These are phyloP conservation scores for Seira sanloemensis DNA, from an alignment of 2,888 invertebrate species.

Conservation along the genomic window DNA sequence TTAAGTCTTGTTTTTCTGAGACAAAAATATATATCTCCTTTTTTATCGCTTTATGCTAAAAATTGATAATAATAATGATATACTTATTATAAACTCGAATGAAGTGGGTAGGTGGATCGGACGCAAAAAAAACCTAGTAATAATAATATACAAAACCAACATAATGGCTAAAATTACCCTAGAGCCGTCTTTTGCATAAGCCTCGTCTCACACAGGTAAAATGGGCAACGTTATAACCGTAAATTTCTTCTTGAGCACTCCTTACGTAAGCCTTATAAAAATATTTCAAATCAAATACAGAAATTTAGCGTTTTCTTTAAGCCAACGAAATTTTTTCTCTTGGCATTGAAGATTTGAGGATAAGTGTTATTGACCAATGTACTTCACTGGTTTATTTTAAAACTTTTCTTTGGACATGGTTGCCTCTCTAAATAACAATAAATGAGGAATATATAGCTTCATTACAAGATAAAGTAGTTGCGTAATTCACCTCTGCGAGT, in stretches of 20 bases:
- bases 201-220: background rate
- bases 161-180: background rate
- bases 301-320: no score
- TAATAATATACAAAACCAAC: background rate
- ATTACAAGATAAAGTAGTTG: no score
- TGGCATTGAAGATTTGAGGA: no score
- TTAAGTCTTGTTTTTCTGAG: background rate
- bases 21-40: background rate
- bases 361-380: no score
- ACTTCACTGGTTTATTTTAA: no score
- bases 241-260: no score
- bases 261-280: no score
- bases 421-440: no score
- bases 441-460: no score
- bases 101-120: slow-evolving; percentile 35
- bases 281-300: no score
- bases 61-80: slow-evolving; percentile 5
- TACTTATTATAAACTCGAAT: background rate
- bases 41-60: background rate
- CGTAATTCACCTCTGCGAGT: background rate
- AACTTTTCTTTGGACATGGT: no score
- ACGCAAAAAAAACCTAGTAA: background rate
- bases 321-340: no score
- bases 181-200: background rate
- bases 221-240: slow-evolving; percentile 34